Percentiles rank a stretch among this genome's conserved stretches.
Conservation (phyloP, 2,113 vertebrate genomes). For the Caranx melampygus region DNA sequence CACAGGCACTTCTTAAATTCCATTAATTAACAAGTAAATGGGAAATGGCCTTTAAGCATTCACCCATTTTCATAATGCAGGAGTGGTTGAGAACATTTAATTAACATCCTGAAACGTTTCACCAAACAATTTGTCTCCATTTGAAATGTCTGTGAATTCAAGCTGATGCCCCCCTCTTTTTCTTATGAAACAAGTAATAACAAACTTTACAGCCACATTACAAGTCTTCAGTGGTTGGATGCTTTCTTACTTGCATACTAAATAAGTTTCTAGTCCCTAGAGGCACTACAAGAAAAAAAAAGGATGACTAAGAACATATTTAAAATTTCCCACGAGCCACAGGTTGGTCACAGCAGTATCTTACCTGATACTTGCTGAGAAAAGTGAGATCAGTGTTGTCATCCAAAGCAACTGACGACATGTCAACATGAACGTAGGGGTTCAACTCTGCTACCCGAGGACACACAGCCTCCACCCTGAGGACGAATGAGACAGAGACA, state of each 20-base stretch:
- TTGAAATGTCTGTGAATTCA: not conserved
- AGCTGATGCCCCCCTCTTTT: not conserved
- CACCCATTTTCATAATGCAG: too few species aligned
- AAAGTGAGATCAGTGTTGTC: slow-evolving; percentile 91
- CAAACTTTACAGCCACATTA: not conserved
- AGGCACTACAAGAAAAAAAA: not conserved
- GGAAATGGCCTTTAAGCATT: not conserved
- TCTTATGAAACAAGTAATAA: not conserved
- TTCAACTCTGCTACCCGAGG: slow-evolving; percentile 91
- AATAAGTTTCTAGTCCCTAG: not conserved
- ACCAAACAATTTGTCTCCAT: not conserved
- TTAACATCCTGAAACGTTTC: not conserved
- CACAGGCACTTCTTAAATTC: not conserved
- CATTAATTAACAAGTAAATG: not conserved
- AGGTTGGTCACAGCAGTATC: not conserved
- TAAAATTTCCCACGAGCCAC: not conserved
- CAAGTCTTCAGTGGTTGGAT: not conserved
- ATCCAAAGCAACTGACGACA: slow-evolving; percentile 85
- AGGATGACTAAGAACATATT: not conserved
- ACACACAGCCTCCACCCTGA: slow-evolving; percentile 92
- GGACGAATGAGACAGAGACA: not conserved
- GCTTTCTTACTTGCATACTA: too few species aligned
- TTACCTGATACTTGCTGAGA: slow-evolving; percentile 91
- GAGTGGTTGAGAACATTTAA: not conserved
- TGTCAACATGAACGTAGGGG: slow-evolving; percentile 92